A percentile compares a stretch with the other conserved stretches of the same genome.
These are phyloP conservation scores for Nomia melanderi DNA, from an alignment of 1,140 invertebrate species.

Conservation along the genomic window DNA sequence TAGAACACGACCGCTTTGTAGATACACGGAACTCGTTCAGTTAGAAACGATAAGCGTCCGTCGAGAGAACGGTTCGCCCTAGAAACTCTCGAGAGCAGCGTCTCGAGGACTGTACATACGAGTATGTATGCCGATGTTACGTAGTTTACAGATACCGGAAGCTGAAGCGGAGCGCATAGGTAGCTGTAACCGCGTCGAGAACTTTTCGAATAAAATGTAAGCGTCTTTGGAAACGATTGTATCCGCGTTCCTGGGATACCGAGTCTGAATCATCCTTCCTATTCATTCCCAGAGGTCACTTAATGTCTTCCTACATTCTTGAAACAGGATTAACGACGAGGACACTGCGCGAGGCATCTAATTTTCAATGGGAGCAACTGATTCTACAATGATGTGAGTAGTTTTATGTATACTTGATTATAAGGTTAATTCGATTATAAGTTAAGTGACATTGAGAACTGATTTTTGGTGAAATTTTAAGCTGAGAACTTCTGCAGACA, in stretches of 20 bases:
- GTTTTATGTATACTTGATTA: no score
- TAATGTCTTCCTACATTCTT: no score
- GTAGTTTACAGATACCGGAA: slow-evolving; percentile 33
- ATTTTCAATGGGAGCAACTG: no score
- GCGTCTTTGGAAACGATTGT: slow-evolving; percentile 1
- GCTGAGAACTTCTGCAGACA: no score
- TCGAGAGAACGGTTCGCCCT: slow-evolving; percentile 19
- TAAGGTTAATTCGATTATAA: no score
- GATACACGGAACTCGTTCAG: slow-evolving; percentile 53
- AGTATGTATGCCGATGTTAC: slow-evolving; percentile 48
- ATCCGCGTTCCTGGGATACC: not conserved
- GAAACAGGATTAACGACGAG: no score
- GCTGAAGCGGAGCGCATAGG: slow-evolving; percentile 20
- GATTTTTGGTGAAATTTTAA: no score
- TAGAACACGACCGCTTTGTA: slow-evolving; percentile 47
- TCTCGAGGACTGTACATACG: slow-evolving; percentile 49
- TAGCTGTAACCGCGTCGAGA: slow-evolving; percentile 39
- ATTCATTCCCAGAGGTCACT: not conserved
- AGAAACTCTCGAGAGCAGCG: slow-evolving; percentile 35
- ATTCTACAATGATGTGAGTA: no score
- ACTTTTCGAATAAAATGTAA: slow-evolving; percentile 47
- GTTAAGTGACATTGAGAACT: no score
- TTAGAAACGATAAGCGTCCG: slow-evolving; percentile 39
- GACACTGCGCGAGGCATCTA: no score
- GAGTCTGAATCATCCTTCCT: not conserved